phyloP scores from a whole-genome alignment of 2,113 vertebrate genomes.

The Ctenodactylus gundi region DNA sequence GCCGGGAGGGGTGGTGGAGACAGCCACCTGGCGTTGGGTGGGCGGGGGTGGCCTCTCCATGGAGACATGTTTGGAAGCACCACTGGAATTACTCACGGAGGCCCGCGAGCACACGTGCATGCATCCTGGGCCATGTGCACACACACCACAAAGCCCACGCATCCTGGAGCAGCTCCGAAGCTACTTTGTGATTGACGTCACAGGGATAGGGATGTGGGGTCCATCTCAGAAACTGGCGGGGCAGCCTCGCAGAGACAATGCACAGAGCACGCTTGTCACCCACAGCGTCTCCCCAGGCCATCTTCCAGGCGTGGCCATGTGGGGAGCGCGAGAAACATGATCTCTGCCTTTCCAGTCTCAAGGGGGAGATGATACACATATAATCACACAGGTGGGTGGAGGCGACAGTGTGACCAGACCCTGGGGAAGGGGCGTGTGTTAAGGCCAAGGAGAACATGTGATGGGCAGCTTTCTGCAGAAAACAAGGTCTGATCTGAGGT shows the following conservation, averaged over 20 bases:
- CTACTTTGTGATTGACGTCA: constrained; percentile 18
- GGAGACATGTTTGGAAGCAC: constrained; percentile 55
- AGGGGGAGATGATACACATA: neutral
- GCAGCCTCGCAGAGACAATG: neutral
- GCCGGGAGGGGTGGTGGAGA: constrained; percentile 21
- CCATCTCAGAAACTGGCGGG: neutral
- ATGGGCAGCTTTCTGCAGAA: neutral
- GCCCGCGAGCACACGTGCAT: neutral
- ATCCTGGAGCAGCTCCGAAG: constrained; percentile 25
- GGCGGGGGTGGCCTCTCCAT: constrained; percentile 59
- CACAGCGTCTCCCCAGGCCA: neutral
- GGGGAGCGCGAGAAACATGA: neutral
- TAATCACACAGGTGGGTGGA: neutral
- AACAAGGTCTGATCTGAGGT: neutral
- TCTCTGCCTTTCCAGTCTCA: neutral
- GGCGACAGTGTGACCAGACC: neutral
- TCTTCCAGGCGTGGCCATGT: neutral
- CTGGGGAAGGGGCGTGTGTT: neutral
- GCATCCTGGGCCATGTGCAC: constrained; percentile 27
- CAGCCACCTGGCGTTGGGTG: constrained; percentile 9
- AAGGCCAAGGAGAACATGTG: neutral
- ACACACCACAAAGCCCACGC: neutral
- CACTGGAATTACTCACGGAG: constrained; percentile 52
- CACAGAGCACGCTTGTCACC: neutral
- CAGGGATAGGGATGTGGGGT: neutral